Percentiles rank a stretch among this genome's conserved stretches.
phyloP scores from a whole-genome alignment of 2,113 vertebrate genomes.

The Dipodomys spectabilis region DNA sequence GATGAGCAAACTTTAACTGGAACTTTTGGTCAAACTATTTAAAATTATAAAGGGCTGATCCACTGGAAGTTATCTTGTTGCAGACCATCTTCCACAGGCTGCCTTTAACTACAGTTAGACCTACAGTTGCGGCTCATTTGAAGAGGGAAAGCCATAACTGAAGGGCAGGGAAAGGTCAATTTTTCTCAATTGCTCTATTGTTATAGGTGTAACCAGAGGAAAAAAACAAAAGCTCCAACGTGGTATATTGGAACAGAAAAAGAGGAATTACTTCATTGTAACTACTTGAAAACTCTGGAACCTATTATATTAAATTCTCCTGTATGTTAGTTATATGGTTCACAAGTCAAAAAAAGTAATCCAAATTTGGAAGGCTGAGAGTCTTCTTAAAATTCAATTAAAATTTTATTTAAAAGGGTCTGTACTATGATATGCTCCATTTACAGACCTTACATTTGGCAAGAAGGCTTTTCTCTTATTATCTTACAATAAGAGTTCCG shows the following conservation, averaged over 20 bases:
- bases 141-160: neutral
- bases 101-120: neutral
- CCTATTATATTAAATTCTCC: conserved; percentile 55
- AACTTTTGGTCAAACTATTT: neutral
- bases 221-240: conserved; percentile 45
- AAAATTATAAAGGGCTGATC: neutral
- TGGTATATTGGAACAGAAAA: neutral
- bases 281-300: conserved; percentile 59
- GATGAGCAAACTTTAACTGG: neutral
- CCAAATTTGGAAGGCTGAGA: neutral
- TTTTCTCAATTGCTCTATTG: conserved; percentile 38
- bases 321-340: neutral
- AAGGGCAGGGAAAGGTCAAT: conserved; percentile 57
- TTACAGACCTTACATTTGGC: conserved; percentile 31
- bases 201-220: conserved; percentile 31
- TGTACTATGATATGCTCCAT: conserved; percentile 8
- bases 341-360: conserved; percentile 53
- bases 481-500: conserved; percentile 32
- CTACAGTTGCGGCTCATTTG: neutral
- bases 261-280: neutral
- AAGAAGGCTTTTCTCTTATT: conserved; percentile 59
- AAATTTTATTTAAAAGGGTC: neutral
- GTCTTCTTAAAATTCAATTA: conserved; percentile 40
- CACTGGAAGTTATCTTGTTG: neutral
- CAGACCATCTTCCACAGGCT: neutral